Percentiles rank a stretch among this genome's conserved stretches.
phyloP scores from a whole-genome alignment of 2,113 vertebrate species.

The Ophiodon elongatus region DNA sequence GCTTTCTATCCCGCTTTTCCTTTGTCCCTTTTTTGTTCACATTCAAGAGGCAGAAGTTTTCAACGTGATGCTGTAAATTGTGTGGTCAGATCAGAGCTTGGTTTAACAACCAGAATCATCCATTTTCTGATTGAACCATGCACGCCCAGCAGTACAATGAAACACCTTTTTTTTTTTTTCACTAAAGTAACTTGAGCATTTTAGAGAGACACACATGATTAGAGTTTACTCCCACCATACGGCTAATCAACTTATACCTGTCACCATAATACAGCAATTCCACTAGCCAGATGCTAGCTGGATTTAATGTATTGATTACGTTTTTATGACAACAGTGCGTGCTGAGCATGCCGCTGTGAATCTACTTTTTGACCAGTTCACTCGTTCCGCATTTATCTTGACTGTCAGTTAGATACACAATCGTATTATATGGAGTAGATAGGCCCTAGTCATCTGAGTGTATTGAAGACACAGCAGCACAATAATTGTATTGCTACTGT shows the following conservation, averaged over 20 bases:
- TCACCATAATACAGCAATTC: neutral
- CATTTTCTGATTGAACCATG: neutral
- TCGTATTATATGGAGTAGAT: constrained; percentile 1
- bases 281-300: neutral
- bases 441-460: constrained; percentile 9
- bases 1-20: constrained; percentile 9
- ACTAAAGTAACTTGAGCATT: neutral
- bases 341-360: neutral
- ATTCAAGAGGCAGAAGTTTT: constrained; percentile 35
- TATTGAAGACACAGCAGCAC: constrained; percentile 28
- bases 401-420: neutral
- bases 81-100: neutral
- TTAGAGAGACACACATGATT: neutral
- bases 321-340: neutral
- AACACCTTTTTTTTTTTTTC: neutral
- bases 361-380: neutral
- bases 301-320: neutral
- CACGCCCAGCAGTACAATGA: neutral
- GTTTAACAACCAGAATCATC: constrained; percentile 5
- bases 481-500: constrained; percentile 24
- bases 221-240: neutral
- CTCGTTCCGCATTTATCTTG: neutral
- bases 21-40: constrained; percentile 11
- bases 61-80: neutral
- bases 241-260: neutral